Evolutionary conservation across 2,797 vertebrate species (phyloP).

Genomic region (Masticophis lateralis): DNA sequence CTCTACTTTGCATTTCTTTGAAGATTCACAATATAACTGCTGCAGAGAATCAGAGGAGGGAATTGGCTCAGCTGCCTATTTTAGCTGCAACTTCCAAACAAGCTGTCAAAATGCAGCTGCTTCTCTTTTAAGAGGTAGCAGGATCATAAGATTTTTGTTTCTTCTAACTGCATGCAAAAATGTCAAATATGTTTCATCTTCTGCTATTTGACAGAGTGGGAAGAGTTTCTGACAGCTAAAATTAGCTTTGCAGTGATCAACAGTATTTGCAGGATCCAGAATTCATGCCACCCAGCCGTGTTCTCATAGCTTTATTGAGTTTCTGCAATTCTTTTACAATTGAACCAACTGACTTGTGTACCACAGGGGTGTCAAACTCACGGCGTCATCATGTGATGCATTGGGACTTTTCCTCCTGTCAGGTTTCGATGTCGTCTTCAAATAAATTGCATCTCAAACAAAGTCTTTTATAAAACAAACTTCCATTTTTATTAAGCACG

Average conservation of each 20-base stretch:
- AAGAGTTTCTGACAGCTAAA: not conserved
- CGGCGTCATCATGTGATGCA: too few relatives aligned
- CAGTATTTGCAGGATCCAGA: not conserved
- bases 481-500: too few relatives aligned
- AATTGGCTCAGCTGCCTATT: not conserved
- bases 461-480: too few relatives aligned
- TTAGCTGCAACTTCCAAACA: not conserved
- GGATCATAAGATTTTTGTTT: not conserved
- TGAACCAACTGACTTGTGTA: not conserved
- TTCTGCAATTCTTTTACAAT: not conserved
- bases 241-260: not conserved
- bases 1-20: not conserved
- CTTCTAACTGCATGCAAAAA: not conserved
- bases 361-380: not conserved
- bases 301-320: not conserved
- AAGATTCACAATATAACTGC: not conserved
- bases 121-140: not conserved
- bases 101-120: not conserved
- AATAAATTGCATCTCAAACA: too few relatives aligned
- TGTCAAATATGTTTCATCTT: not conserved
- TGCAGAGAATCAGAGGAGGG: not conserved
- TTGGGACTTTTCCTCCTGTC: too few relatives aligned
- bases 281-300: not conserved
- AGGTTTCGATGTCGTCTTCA: too few relatives aligned
- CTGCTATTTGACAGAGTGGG: not conserved